Conservation (phyloP, 2,797 vertebrate species). For the Anolis apletophallus region DNA sequence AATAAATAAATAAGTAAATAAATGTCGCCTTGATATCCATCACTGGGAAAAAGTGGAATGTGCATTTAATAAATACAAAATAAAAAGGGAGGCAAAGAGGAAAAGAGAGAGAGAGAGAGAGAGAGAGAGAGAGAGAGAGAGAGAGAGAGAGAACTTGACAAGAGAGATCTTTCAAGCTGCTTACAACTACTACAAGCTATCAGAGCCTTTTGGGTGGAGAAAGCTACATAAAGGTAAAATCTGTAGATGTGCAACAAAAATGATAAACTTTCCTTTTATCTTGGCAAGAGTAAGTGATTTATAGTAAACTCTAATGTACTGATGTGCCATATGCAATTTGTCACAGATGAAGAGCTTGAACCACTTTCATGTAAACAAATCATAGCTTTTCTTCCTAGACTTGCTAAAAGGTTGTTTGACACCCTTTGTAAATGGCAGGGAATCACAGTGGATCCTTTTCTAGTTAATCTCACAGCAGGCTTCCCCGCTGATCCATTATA, state of each 20-base stretch:
- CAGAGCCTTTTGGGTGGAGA: slow-evolving; percentile 47
- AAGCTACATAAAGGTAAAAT: slow-evolving; percentile 51
- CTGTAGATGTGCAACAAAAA: slow-evolving; percentile 34
- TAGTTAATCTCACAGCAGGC: slow-evolving; percentile 69
- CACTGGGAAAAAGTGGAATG: background rate
- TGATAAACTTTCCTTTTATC: slow-evolving; percentile 73
- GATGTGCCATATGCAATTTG: slow-evolving; percentile 68
- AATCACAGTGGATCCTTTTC: slow-evolving; percentile 61
- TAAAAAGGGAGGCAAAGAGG: background rate
- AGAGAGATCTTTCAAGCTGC: background rate
- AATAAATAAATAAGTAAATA: too few species aligned
- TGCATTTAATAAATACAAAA: background rate
- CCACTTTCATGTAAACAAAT: slow-evolving; percentile 75
- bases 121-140: background rate
- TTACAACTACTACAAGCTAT: slow-evolving; percentile 55
- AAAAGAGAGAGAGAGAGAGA: background rate
- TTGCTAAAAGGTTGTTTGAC: slow-evolving; percentile 74
- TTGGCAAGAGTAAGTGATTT: slow-evolving; percentile 70
- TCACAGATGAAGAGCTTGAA: slow-evolving; percentile 73
- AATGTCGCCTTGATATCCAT: too few species aligned
- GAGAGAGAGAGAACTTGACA: too few species aligned
- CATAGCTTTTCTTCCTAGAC: slow-evolving; percentile 65
- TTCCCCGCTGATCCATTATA: slow-evolving; percentile 67
- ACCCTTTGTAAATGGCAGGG: slow-evolving; percentile 59
- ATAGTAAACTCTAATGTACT: slow-evolving; percentile 61